Evolutionary conservation across 2,797 vertebrate genomes (phyloP).

Genomic region (Chelonia mydas): DNA sequence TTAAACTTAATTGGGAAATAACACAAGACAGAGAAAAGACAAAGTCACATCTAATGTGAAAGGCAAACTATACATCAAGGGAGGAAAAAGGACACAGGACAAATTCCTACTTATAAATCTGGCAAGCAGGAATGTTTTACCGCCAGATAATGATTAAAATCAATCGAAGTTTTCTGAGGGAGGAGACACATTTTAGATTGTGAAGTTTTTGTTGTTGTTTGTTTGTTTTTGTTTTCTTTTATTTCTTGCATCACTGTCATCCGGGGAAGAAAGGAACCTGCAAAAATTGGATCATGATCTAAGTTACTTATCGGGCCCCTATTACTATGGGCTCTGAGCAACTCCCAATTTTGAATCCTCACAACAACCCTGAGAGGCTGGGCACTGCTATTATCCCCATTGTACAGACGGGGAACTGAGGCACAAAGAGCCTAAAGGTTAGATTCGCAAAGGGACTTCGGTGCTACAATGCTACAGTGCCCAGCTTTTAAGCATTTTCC

Average conservation of each 20-base stretch:
- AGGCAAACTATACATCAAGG: not conserved
- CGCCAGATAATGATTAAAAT: slow-evolving; percentile 28
- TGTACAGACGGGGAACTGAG: not conserved
- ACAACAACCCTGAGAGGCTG: not conserved
- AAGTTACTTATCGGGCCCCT: not conserved
- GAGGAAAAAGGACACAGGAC: not conserved
- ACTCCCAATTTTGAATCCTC: not conserved
- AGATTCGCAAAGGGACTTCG: not conserved
- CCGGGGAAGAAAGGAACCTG: not conserved
- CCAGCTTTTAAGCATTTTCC: not conserved
- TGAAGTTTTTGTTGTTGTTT: not conserved
- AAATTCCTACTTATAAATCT: slow-evolving; percentile 29
- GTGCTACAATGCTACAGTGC: not conserved
- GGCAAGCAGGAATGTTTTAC: slow-evolving; percentile 29
- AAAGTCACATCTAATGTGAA: not conserved
- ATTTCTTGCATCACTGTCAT: not conserved
- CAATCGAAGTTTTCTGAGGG: not conserved
- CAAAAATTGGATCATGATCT: not conserved
- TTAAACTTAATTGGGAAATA: not conserved
- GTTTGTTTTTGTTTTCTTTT: not conserved
- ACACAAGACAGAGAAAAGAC: not conserved
- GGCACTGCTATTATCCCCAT: fast-evolving
- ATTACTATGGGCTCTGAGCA: not conserved
- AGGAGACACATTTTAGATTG: not conserved
- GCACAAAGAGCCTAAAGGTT: not conserved